Evolutionary conservation across 1,140 invertebrate species (phyloP), one percentile per base, ranked within the genome.

Genomic region (Streblospio benedicti): DNA sequence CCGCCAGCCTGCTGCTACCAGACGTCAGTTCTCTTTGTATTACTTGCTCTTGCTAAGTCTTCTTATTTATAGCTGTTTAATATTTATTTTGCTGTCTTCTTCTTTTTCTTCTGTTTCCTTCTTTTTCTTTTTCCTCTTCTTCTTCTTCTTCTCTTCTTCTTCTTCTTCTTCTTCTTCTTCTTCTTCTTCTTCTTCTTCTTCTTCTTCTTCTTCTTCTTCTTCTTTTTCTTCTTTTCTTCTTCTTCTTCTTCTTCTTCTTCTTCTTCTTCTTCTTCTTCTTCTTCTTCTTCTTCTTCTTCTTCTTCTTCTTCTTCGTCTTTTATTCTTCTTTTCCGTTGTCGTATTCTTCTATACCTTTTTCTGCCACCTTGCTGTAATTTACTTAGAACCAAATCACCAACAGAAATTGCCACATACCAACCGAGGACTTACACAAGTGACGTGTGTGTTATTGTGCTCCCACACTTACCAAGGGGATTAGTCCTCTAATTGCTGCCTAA

Each of bases 11-110:
- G n/a, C n/a, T n/a, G n/a, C n/a, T n/a, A n/a, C n/a, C n/a, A n/a
- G n/a, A n/a, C n/a, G n/a, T n/a, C n/a, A n/a, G n/a, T 20, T 59
- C n/a, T 59, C 2, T 59, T n/a, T 59, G 16, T 32, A 16, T 61
- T 12, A 56, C 18, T 59, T 14, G 55, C 1, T 59, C 35, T 61
- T 16, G 55, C 30, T 58, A 9, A 43, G 25, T 44, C 12, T 38
- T 35, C 45, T 43, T 35, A 18, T 58, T 53, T 43, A 30, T 44
- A 20, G 41, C 41, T 38, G 27, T 59, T 38, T 32, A 27, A 51
- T 58, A 27, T 59, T 44, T 61, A 18, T 43, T 28, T 25, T 20
- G 4, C 33, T 38, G 12, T 57, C 56, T 31, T 27, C 53, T 18
- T 60, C 41, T 60, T 33, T 59, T 33, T 59, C 30, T 41, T n/a